Conservation (phyloP, 1,140 invertebrate species). For the Maniola jurtina region DNA sequence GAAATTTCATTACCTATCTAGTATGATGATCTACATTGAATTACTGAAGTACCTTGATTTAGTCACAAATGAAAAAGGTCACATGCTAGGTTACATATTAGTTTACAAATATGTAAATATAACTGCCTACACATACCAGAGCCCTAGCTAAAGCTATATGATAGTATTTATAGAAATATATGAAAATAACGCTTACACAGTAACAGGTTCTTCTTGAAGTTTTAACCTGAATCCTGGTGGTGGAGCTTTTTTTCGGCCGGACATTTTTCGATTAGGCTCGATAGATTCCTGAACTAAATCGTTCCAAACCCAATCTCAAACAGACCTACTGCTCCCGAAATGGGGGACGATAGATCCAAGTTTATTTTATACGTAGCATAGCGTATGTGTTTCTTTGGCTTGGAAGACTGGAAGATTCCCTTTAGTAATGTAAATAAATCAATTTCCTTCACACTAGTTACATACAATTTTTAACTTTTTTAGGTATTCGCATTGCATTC, state of each 20-base stretch:
- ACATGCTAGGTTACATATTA: no score
- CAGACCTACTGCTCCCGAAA: slow-evolving; percentile 24
- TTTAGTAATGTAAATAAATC: neutral
- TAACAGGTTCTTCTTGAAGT: slow-evolving; percentile 50
- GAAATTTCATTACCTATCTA: no score
- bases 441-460: neutral
- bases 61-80: no score
- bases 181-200: slow-evolving; percentile 49
- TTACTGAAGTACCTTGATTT: no score
- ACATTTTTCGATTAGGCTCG: slow-evolving; percentile 44
- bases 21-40: no score
- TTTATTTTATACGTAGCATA: slow-evolving; percentile 24
- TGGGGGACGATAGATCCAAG: slow-evolving; percentile 20
- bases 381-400: neutral
- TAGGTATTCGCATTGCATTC: neutral
- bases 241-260: slow-evolving; percentile 56
- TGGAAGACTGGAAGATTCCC: neutral
- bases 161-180: no score
- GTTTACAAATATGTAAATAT: no score
- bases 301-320: slow-evolving; percentile 26
- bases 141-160: no score
- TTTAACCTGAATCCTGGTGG: slow-evolving; percentile 56
- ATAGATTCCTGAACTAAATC: slow-evolving; percentile 22
- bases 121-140: no score
- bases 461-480: neutral